Conservation (phyloP, 1,140 invertebrate species). For the Euwallacea fornicatus region DNA sequence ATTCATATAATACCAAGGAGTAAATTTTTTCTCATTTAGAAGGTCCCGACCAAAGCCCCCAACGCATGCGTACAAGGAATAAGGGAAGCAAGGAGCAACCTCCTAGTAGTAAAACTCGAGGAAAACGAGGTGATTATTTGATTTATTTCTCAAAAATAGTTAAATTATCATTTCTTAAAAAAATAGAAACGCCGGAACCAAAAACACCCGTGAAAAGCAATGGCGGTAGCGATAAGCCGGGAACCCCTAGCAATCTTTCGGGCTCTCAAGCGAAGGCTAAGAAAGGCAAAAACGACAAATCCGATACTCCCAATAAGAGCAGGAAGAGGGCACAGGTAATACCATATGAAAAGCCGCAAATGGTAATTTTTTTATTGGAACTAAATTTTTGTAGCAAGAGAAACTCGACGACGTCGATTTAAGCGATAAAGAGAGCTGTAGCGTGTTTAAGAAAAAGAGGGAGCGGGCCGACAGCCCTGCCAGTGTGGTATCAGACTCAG, state of each 20-base stretch:
- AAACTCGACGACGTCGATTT: constrained; percentile 56
- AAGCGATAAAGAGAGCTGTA: constrained; percentile 65
- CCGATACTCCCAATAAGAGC: constrained; percentile 67
- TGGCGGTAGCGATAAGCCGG: constrained; percentile 55
- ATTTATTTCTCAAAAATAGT: neutral
- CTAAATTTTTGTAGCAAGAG: constrained; percentile 15
- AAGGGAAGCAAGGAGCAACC: constrained; percentile 74
- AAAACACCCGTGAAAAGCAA: constrained; percentile 57
- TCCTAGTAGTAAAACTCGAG: constrained; percentile 53
- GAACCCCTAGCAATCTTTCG: constrained; percentile 38
- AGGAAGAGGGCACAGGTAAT: constrained; percentile 70
- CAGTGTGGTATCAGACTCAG: constrained; percentile 79
- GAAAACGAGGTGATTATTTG: constrained; percentile 48
- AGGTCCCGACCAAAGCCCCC: constrained; percentile 76
- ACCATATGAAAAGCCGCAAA: neutral
- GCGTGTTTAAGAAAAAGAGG: constrained; percentile 70
- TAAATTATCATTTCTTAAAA: constrained; percentile 39
- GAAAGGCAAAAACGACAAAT: constrained; percentile 53
- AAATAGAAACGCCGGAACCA: constrained; percentile 67
- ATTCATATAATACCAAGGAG: neutral
- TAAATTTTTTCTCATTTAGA: constrained; percentile 52
- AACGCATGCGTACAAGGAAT: constrained; percentile 85
- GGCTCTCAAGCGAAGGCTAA: constrained; percentile 55
- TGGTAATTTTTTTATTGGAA: neutral
- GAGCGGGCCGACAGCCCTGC: constrained; percentile 73